Evolutionary conservation across 2,888 invertebrate species (phyloP), one percentile per base, ranked within the genome.

Genomic region (Lepetodrilus schrolli): DNA sequence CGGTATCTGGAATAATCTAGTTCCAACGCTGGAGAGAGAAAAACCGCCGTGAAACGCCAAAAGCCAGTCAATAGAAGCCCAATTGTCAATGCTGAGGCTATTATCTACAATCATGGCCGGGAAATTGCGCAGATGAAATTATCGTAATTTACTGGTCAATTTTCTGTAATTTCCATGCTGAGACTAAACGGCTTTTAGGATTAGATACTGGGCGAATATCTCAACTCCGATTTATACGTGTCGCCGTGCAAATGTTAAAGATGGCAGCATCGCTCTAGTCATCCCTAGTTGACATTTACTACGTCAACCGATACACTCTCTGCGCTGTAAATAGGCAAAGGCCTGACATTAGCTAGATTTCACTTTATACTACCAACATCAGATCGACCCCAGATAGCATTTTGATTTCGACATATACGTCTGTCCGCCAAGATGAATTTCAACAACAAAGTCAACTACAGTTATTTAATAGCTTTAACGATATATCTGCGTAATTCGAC

Each of bases 161-260:
- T 58, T 58, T 58, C 58, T 58, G n/a, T 58, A 58, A 58, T 58
- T 58, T 58, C 17, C 58, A 58, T 58, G 58, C 58, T 58, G 58
- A 58, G 58, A 58, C 58, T 58, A 58, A 58, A 58, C 58, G 58
- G 58, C 58, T 58, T 58, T 58, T 58, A 58, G 58, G 58, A 58
- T 58, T 58, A 58, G 58, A 21, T 30, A 7, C 30, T 17, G 51
- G 23, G 30, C 30, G 30, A 30, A 17, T 58, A 26, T 30, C 23
- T 26, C 17, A 30, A 30, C 58, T 30, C n/a, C 58, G 34, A 58
- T 58, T 23, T 30, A 34, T 58, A 30, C 34, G 58, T 58, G 34
- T n/a, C 58, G 58, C 30, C 34, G 17, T 23, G 58, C 30, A 58
- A 58, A 58, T 58, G 58, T 58, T 58, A 58, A 30, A 30, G 58